These are phyloP conservation scores for Neoarius graeffei DNA, from an alignment of 2,113 vertebrate species.

Conservation along the genomic window DNA sequence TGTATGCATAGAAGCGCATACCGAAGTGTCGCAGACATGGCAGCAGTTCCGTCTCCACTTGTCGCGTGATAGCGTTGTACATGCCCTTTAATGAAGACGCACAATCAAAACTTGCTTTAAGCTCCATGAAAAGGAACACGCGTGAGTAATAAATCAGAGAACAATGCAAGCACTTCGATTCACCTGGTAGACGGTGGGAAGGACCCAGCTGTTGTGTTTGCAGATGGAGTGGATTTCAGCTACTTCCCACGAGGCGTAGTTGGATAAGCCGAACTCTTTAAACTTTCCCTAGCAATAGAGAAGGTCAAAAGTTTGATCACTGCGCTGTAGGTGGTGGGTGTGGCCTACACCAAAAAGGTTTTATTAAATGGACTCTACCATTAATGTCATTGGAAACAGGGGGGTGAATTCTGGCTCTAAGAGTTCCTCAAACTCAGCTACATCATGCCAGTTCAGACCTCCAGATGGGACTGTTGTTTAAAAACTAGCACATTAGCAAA, in stretches of 20 bases:
- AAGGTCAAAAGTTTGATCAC: background rate
- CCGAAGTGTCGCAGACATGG: constrained; percentile 84
- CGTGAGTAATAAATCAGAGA: background rate
- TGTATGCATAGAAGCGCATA: constrained; percentile 92
- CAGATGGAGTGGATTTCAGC: constrained; percentile 88
- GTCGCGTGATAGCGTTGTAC: constrained; percentile 93
- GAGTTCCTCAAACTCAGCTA: background rate
- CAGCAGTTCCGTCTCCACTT: constrained; percentile 87
- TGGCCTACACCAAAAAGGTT: background rate
- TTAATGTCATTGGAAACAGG: background rate
- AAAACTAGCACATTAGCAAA: too few relatives aligned
- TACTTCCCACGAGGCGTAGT: constrained; percentile 91
- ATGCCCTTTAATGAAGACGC: constrained; percentile 78
- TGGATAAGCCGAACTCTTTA: constrained; percentile 90
- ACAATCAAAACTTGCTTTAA: background rate
- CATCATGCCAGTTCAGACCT: background rate
- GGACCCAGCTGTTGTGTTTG: constrained; percentile 84
- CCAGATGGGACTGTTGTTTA: background rate
- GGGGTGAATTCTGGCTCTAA: background rate
- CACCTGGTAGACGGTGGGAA: constrained; percentile 93
- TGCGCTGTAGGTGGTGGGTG: background rate
- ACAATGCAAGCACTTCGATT: background rate
- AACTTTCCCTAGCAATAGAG: constrained; percentile 83
- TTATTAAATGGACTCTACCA: background rate
- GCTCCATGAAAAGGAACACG: background rate